A percentile compares a stretch with the other conserved stretches of the same genome.
Evolutionary conservation across 2,888 invertebrate genomes (phyloP).

Genomic region (Drosophila dives): DNA sequence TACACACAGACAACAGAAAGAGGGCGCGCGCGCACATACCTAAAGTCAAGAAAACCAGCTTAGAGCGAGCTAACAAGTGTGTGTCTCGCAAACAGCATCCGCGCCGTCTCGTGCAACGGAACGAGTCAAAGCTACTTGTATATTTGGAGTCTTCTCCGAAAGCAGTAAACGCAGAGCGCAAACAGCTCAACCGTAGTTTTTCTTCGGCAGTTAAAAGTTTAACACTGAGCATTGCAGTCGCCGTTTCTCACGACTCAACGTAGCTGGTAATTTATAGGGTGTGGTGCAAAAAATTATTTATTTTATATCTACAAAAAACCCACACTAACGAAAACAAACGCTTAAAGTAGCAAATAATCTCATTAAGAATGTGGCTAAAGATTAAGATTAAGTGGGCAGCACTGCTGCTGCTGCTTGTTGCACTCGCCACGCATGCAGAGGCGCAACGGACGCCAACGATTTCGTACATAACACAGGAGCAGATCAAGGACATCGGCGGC

Average conservation of each 20-base stretch:
- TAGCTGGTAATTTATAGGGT: conserved; percentile 62
- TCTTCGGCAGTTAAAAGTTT: conserved; percentile 44
- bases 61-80: conserved; percentile 76
- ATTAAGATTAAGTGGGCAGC: conserved; percentile 42
- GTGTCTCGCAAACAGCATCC: conserved; percentile 72
- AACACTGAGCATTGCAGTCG: conserved; percentile 27
- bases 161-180: conserved; percentile 50
- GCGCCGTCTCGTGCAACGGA: conserved; percentile 60
- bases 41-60: conserved; percentile 63
- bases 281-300: conserved; percentile 67
- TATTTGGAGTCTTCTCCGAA: conserved; percentile 53
- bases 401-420: conserved; percentile 36
- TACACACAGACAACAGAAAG: conserved; percentile 28
- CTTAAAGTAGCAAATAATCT: conserved; percentile 19
- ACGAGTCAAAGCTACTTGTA: conserved; percentile 70
- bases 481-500: conserved; percentile 96
- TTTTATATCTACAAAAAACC: conserved; percentile 5
- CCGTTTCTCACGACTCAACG: conserved; percentile 39
- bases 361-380: conserved; percentile 52
- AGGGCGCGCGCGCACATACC: conserved; percentile 50
- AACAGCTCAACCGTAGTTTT: conserved; percentile 44
- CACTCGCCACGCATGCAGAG: conserved; percentile 57
- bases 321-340: background rate
- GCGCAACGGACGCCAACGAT: conserved; percentile 94
- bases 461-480: conserved; percentile 95